Evolutionary conservation across 2,113 vertebrate genomes (phyloP).

Genomic region (Chaenogobius annularis): DNA sequence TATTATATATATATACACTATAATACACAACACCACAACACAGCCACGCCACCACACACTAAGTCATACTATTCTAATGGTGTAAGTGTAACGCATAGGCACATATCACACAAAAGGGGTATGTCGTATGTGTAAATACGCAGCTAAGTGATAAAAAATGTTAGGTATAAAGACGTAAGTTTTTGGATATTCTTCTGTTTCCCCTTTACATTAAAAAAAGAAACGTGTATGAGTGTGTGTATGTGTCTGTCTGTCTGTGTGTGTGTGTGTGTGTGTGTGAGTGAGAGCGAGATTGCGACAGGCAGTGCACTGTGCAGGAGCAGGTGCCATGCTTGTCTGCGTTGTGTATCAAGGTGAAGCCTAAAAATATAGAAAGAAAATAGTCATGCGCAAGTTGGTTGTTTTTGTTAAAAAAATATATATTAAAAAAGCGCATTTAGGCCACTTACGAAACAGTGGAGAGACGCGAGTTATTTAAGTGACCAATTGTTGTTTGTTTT

Average conservation of each 20-base stretch:
- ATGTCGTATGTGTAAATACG: too few species aligned
- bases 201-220: neutral
- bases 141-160: too few species aligned
- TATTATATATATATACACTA: too few species aligned
- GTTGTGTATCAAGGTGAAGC: slow-evolving; percentile 39
- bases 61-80: too few species aligned
- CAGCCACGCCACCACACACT: too few species aligned
- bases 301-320: slow-evolving; percentile 6
- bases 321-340: slow-evolving; percentile 43
- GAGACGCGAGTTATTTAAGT: neutral
- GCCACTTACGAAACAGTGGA: neutral
- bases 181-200: too few species aligned
- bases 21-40: too few species aligned
- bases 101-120: too few species aligned
- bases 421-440: neutral
- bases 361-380: slow-evolving; percentile 45
- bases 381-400: slow-evolving; percentile 45
- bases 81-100: too few species aligned
- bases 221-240: slow-evolving; percentile 2
- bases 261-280: too few species aligned
- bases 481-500: neutral
- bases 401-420: neutral
- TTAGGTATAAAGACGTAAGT: too few species aligned
- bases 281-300: too few species aligned
- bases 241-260: neutral